Evolutionary conservation across 2,797 vertebrate genomes (phyloP).

Genomic region (Pempheris klunzingeri): DNA sequence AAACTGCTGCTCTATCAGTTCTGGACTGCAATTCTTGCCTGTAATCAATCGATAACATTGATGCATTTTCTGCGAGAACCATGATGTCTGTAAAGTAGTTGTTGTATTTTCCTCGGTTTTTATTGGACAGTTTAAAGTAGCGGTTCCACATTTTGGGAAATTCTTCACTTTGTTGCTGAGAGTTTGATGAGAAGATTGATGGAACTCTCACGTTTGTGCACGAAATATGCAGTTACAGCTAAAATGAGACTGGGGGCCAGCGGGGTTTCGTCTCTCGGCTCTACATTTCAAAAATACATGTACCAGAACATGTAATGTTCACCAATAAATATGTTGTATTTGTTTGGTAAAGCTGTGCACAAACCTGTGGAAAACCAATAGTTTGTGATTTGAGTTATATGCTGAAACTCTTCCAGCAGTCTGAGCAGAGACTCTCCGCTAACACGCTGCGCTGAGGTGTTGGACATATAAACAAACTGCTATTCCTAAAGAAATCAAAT

Average conservation of each 20-base stretch:
- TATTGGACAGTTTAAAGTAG: not conserved
- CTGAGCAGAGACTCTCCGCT: too few species aligned
- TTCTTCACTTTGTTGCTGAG: not conserved
- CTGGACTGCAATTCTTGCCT: constrained; percentile 14
- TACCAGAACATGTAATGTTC: not conserved
- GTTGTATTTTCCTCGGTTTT: not conserved
- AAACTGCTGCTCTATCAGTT: constrained; percentile 60
- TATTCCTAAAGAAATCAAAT: too few species aligned
- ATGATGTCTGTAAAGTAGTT: not conserved
- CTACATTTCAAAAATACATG: not conserved
- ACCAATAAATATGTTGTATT: not conserved
- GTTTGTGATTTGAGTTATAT: too few species aligned
- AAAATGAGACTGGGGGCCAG: too few species aligned
- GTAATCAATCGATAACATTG: constrained; percentile 2
- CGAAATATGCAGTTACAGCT: too few species aligned
- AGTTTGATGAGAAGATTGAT: not conserved
- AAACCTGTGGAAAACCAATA: too few species aligned
- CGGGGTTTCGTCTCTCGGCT: too few species aligned
- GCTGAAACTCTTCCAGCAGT: too few species aligned
- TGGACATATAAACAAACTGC: too few species aligned
- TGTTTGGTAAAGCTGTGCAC: not conserved
- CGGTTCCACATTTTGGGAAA: not conserved
- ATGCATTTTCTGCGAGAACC: too few species aligned
- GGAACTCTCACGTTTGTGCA: not conserved
- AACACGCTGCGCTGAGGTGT: too few species aligned